These are phyloP conservation scores for Eumacrocentrus americanus DNA, from an alignment of 2,888 invertebrate genomes.

Conservation along the genomic window DNA sequence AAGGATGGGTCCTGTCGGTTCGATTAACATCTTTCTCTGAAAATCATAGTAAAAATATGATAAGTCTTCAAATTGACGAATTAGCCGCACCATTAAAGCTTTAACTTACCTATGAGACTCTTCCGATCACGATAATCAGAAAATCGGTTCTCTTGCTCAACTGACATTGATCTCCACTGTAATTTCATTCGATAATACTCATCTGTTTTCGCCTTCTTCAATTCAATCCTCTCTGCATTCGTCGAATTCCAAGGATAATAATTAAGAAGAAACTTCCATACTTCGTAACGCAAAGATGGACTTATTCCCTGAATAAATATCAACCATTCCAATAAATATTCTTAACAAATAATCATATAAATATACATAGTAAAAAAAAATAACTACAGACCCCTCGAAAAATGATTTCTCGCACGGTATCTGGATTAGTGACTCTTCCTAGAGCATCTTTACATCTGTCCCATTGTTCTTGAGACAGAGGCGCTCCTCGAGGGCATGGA, in stretches of 20 bases:
- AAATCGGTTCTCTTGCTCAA: constrained; percentile 86
- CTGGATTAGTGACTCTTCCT: constrained; percentile 80
- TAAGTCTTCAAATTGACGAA: not conserved
- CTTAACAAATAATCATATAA: too few species aligned
- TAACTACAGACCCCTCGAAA: constrained; percentile 90
- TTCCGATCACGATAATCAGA: constrained; percentile 88
- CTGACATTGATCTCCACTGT: constrained; percentile 92
- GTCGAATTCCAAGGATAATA: constrained; percentile 88
- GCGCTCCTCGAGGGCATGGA: constrained; percentile 61
- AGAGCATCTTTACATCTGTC: constrained; percentile 77
- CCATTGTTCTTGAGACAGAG: constrained; percentile 83
- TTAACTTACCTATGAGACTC: constrained; percentile 75
- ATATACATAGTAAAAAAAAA: too few species aligned
- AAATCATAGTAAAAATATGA: constrained; percentile 22
- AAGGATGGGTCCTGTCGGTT: constrained; percentile 89
- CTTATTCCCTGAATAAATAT: constrained; percentile 73
- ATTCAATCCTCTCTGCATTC: constrained; percentile 70
- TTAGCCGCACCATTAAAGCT: too few species aligned
- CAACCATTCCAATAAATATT: not conserved
- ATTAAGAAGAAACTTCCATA: constrained; percentile 94
- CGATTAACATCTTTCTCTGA: constrained; percentile 94
- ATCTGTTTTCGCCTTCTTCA: constrained; percentile 75
- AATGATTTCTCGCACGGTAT: constrained; percentile 81
- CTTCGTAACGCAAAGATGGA: constrained; percentile 76
- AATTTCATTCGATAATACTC: constrained; percentile 95